Evolutionary conservation across 2,888 invertebrate genomes (phyloP), one percentile per base, ranked within the genome.

Genomic region (Yponomeuta cagnagella): DNA sequence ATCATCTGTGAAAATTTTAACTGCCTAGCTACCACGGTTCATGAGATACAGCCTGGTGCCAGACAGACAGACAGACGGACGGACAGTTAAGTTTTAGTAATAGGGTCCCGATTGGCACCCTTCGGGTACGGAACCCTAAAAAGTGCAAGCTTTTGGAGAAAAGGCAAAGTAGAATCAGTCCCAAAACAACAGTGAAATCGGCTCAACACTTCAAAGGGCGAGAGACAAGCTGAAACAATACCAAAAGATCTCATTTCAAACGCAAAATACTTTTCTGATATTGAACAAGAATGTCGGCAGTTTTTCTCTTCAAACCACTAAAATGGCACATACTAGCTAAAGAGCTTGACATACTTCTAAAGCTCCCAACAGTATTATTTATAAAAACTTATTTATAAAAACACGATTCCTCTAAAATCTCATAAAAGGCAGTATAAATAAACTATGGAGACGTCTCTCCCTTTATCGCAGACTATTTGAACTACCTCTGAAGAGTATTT

Each of bases 231-330:
- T 81, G 82, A 84, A 88, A 88, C 87, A 89, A 87, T 83, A 82
- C 81, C 76, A 78, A 78, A 76, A 81, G 81, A 88, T 87, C 85
- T 85, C 82, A 86, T 89, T 87, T 85, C 84, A 81, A 78, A 79
- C 82, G 82, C 82, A 85, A 70, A 87, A 88, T 88, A 85, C 85
- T 84, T 86, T 88, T 82, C 83, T 84, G 80, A 86, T 88, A 89
- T 90, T 89, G 83, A 89, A 90, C 89, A 89, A 87, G 52, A 86
- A 84, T 80, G 79, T 78, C 79, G 85, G 15, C 15, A 1, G 52
- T 12, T 58, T 58, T 58, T 58, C 15, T 12, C 15, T 6, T 43
- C 15, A 58, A 5, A 15, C 52, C 52, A 58, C 52, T 15, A 58
- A 58, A 58, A 15, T 8, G 5, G 15, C 12, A 58, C 5, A 2